Conservation (phyloP, 2,888 invertebrate genomes). For the Acronicta psi region DNA sequence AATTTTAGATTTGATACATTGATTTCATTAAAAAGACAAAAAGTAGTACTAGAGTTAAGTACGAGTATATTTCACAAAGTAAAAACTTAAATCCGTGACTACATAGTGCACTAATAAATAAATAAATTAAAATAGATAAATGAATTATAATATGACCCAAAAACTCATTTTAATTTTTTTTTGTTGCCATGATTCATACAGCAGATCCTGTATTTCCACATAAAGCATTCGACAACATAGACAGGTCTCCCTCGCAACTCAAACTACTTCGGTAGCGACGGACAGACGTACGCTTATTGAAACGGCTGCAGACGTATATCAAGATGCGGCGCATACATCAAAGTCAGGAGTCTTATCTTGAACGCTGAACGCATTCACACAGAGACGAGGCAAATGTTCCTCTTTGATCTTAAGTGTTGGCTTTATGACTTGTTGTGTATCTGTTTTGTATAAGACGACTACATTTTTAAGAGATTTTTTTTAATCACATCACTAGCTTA, state of each 20-base stretch:
- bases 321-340: conserved; percentile 77
- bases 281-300: conserved; percentile 65
- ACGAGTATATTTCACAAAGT: too few relatives aligned
- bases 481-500: background rate
- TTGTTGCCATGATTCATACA: background rate
- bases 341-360: conserved; percentile 74
- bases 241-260: conserved; percentile 44
- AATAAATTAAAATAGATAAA: too few relatives aligned
- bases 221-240: conserved; percentile 24
- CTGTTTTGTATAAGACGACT: conserved; percentile 29
- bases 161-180: too few relatives aligned
- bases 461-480: conserved; percentile 9
- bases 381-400: conserved; percentile 51
- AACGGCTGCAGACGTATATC: conserved; percentile 74
- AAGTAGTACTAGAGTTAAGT: too few relatives aligned
- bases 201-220: conserved; percentile 5
- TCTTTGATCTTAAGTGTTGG: conserved; percentile 48
- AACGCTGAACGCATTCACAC: conserved; percentile 66
- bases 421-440: conserved; percentile 51
- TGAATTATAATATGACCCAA: too few relatives aligned
- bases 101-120: too few relatives aligned
- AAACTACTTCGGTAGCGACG: conserved; percentile 58
- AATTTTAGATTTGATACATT: too few relatives aligned
- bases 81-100: too few relatives aligned
- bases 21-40: too few relatives aligned